phyloP scores from a whole-genome alignment of 2,113 vertebrate genomes.

The Corythornis cristatus region DNA sequence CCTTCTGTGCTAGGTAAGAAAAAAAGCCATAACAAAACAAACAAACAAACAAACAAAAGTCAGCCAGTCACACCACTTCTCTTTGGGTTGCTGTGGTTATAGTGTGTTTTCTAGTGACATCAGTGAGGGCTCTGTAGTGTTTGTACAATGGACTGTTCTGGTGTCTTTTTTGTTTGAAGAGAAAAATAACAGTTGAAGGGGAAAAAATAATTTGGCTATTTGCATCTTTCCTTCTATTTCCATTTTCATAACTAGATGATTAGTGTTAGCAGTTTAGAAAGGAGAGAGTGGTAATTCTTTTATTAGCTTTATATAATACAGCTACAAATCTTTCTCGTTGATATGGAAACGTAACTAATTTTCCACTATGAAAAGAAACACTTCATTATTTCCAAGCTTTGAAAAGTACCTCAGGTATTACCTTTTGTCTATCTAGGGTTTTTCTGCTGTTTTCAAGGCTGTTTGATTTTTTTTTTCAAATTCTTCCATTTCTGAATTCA shows the following conservation, averaged over 20 bases:
- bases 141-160: background rate
- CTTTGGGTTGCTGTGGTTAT: conserved; percentile 42
- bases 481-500: background rate
- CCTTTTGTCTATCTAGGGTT: conserved; percentile 12
- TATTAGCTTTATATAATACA: background rate
- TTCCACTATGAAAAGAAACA: background rate
- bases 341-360: conserved; percentile 9
- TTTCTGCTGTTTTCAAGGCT: background rate
- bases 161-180: background rate
- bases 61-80: background rate
- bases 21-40: background rate
- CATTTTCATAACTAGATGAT: background rate
- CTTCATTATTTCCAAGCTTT: conserved; percentile 31
- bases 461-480: background rate
- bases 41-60: background rate
- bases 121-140: background rate
- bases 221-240: conserved; percentile 44
- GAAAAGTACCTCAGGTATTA: background rate
- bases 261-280: conserved; percentile 5
- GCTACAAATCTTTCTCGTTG: background rate
- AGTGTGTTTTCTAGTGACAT: conserved; percentile 25
- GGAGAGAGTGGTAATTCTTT: conserved; percentile 23
- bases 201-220: conserved; percentile 35
- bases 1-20: background rate
- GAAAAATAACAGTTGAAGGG: background rate